These are phyloP conservation scores for Drosophila buzzatii DNA, from an alignment of 2,888 invertebrate species.

Conservation along the genomic window DNA sequence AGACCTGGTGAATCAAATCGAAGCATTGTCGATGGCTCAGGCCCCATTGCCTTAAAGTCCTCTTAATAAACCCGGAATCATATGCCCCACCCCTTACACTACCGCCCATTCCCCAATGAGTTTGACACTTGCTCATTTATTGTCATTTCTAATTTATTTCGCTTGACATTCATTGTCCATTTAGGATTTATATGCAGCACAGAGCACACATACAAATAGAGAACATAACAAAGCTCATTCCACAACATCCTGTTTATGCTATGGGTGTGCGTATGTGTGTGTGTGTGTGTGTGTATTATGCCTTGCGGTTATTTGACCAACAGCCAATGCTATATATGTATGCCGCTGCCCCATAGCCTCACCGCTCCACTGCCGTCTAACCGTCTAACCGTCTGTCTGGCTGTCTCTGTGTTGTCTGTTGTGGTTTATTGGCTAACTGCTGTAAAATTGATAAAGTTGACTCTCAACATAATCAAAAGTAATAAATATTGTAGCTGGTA, in stretches of 20 bases:
- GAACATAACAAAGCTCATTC: slow-evolving; percentile 37
- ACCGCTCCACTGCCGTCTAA: not conserved
- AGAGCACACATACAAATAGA: slow-evolving; percentile 28
- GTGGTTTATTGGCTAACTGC: slow-evolving; percentile 79
- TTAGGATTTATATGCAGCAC: slow-evolving; percentile 76
- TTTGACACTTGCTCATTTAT: slow-evolving; percentile 75
- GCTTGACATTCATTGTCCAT: slow-evolving; percentile 78
- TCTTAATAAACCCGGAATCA: not conserved
- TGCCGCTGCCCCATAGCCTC: not conserved
- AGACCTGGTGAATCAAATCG: slow-evolving; percentile 38
- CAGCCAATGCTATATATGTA: slow-evolving; percentile 28
- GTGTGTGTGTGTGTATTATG: slow-evolving; percentile 24
- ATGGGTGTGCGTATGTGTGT: not conserved
- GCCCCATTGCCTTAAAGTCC: slow-evolving; percentile 9
- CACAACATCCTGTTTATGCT: slow-evolving; percentile 39
- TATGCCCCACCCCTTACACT: not conserved
- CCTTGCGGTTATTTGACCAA: slow-evolving; percentile 40
- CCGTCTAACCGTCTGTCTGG: slow-evolving; percentile 7
- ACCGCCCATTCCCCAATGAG: slow-evolving; percentile 22
- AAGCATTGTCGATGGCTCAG: slow-evolving; percentile 23
- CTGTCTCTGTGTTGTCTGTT: slow-evolving; percentile 52
- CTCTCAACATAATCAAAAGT: slow-evolving; percentile 80
- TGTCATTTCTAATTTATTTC: slow-evolving; percentile 80
- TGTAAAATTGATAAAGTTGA: slow-evolving; percentile 81
- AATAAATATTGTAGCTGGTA: slow-evolving; percentile 80